Evolutionary conservation across 2,113 vertebrate genomes (phyloP), one percentile per base, ranked within the genome.

Genomic region (Micronycteris hirsuta): DNA sequence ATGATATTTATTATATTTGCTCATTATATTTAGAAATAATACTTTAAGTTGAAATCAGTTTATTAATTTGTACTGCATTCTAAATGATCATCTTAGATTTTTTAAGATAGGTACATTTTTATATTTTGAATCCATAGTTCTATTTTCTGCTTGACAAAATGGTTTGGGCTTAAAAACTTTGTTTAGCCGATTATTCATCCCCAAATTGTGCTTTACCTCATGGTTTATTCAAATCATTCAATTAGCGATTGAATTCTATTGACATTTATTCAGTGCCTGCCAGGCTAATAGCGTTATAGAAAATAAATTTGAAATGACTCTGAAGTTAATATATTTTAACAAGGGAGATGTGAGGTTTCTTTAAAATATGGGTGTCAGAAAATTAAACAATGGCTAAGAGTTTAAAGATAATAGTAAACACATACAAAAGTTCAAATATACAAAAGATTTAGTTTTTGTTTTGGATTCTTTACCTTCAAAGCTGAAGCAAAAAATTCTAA

Each of bases 301-400:
- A 96, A 77, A 82, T 71, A 28, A 94, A 89, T 26, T 52, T 92
- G 58, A 86, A 88, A 73, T 83, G 28, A 56, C 78, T 97, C 89
- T 86, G 58, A 89, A 88, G 43, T 83, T 28, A 71, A 86, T 81
- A 95, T 54, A 45, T 61, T 65, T 94, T 90, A 63, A 63, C 17
- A 80, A 87, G 33, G 11, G 5, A 70, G 10, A 49, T 68, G 78
- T 84, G 43, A 96, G 91, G 3, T 4, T 87, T 12, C 12, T 70
- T 81, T 83, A 61, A 82, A 89, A 76, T 61, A 22, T 68, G 54
- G 38, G 28, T 63, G 36, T 78, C 3, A 89, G 43, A 83, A 83
- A 92, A 92, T 43, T 93, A 14, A 20, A 17, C 15, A 82, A 43
- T 65, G 26, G 1, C 38, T 74, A 58, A 76, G 38, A 76, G 13